Evolutionary conservation across 2,888 invertebrate genomes (phyloP).

Genomic region (Drosophila paramelanica): DNA sequence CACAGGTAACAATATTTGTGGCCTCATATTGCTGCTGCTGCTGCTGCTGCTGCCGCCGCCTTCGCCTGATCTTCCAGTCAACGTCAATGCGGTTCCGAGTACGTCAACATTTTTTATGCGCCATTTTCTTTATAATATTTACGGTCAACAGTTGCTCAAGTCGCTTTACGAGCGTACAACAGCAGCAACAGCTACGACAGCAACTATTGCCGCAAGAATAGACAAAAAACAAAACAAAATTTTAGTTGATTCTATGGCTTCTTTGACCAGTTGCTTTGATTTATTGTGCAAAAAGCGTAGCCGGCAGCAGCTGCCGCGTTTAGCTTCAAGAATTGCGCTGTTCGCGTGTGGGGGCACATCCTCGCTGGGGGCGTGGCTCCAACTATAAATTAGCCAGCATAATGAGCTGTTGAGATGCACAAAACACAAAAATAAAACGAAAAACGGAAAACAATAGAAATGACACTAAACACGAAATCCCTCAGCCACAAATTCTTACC

Average conservation of each 20-base stretch:
- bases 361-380: constrained; percentile 52
- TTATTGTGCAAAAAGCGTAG: constrained; percentile 74
- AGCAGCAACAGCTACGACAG: constrained; percentile 24
- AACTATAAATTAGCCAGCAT: constrained; percentile 65
- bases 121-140: constrained; percentile 68
- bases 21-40: constrained; percentile 33
- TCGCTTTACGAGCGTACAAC: constrained; percentile 49
- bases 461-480: neutral
- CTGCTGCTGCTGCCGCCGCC: constrained; percentile 23
- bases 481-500: constrained; percentile 1
- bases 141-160: constrained; percentile 65
- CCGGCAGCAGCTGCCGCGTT: constrained; percentile 74
- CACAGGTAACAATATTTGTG: constrained; percentile 70
- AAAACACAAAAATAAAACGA: neutral
- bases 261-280: constrained; percentile 53
- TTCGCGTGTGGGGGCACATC: constrained; percentile 12
- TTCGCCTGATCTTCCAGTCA: constrained; percentile 28
- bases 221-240: constrained; percentile 25
- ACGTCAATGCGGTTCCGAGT: constrained; percentile 47
- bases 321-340: constrained; percentile 47
- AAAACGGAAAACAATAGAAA: too few species aligned
- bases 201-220: constrained; percentile 40
- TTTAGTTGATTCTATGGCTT: constrained; percentile 43
- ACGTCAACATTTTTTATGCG: constrained; percentile 67
- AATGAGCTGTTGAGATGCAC: constrained; percentile 72